Conservation (phyloP, 2,888 invertebrate genomes). For the Nasonovia ribisnigri region DNA sequence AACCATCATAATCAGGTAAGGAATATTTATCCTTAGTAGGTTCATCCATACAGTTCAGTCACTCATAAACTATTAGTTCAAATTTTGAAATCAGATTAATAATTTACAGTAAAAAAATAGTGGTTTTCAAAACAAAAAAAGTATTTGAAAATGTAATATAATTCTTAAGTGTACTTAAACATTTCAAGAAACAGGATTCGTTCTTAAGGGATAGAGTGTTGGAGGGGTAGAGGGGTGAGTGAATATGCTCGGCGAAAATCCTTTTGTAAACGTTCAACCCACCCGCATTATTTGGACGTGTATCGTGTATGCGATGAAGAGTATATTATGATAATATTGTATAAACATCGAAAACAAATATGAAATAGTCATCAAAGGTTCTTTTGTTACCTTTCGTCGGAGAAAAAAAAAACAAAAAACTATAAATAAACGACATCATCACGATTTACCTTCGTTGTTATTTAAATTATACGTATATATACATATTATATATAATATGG, state of each 20-base stretch:
- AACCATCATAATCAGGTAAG: background rate
- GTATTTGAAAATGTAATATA: background rate
- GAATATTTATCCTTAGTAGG: background rate
- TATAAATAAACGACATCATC: constrained; percentile 15
- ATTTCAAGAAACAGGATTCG: background rate
- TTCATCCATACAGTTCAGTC: background rate
- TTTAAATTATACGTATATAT: constrained; percentile 24
- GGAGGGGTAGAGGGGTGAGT: background rate
- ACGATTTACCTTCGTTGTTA: constrained; percentile 42
- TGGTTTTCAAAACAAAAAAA: background rate
- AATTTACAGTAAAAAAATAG: background rate
- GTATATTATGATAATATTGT: background rate
- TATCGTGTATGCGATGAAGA: background rate
- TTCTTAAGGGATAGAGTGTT: background rate
- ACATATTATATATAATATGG: background rate
- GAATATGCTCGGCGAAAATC: background rate
- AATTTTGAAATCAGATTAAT: background rate
- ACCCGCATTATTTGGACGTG: background rate
- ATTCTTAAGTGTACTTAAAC: too few species aligned
- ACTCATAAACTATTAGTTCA: background rate
- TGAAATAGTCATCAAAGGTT: constrained; percentile 48
- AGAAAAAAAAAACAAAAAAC: background rate
- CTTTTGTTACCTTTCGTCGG: constrained; percentile 26
- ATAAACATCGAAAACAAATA: constrained; percentile 35
- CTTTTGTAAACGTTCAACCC: background rate